These are phyloP conservation scores for Aphelocoma californica DNA, from an alignment of 2,797 vertebrate genomes.

Conservation along the genomic window DNA sequence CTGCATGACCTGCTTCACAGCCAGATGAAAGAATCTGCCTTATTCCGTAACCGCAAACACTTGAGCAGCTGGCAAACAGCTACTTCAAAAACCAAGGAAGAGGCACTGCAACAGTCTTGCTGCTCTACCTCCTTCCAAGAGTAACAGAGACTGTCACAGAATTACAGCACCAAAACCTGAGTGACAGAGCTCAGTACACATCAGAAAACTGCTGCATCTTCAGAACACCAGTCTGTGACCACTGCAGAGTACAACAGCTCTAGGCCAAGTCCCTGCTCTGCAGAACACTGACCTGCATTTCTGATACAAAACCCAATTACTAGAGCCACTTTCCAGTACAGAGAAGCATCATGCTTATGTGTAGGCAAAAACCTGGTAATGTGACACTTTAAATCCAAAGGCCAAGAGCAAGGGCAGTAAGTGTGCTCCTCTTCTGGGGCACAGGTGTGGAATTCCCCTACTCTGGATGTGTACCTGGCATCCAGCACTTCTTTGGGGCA, in stretches of 20 bases:
- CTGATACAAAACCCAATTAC: background rate
- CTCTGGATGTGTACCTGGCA: background rate
- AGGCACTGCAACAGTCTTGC: background rate
- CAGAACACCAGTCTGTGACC: background rate
- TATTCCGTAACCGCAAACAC: background rate
- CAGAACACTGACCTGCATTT: background rate
- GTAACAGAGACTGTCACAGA: background rate
- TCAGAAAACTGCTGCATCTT: background rate
- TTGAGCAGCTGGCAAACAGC: background rate
- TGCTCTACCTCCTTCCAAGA: background rate
- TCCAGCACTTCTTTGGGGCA: background rate
- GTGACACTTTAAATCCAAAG: background rate
- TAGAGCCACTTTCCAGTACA: background rate
- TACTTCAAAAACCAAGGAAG: background rate
- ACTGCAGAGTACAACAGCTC: background rate
- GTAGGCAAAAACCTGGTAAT: background rate
- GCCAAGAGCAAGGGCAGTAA: background rate
- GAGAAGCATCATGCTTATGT: accelerated
- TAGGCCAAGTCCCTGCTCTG: background rate
- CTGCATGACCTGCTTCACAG: background rate
- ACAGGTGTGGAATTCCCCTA: background rate
- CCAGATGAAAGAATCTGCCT: background rate
- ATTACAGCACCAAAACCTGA: background rate
- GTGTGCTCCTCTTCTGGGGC: background rate
- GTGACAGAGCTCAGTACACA: accelerated